These are phyloP conservation scores for Synanthedon myopaeformis DNA, from an alignment of 2,888 invertebrate species.

Conservation along the genomic window DNA sequence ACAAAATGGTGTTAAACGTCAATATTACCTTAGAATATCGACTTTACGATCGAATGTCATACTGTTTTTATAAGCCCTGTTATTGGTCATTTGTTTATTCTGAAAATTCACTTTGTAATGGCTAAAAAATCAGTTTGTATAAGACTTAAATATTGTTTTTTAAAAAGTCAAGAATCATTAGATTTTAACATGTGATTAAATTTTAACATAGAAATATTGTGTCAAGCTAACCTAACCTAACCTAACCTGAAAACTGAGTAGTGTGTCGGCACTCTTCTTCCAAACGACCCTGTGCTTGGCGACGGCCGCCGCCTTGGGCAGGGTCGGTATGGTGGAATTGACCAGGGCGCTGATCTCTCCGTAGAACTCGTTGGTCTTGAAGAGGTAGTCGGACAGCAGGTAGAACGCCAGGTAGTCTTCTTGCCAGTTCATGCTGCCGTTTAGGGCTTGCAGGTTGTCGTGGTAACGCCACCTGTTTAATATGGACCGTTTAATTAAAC, in stretches of 20 bases:
- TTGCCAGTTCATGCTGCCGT: slow-evolving; percentile 68
- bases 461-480: slow-evolving; percentile 60
- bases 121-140: too few relatives aligned
- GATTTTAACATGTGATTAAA: too few relatives aligned
- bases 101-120: too few relatives aligned
- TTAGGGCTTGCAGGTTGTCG: slow-evolving; percentile 59
- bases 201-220: too few relatives aligned
- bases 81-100: too few relatives aligned
- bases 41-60: too few relatives aligned
- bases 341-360: slow-evolving; percentile 55
- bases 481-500: too few relatives aligned
- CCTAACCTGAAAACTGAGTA: slow-evolving; percentile 57
- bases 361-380: slow-evolving; percentile 58
- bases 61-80: too few relatives aligned
- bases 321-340: slow-evolving; percentile 54
- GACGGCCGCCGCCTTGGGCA: slow-evolving; percentile 53
- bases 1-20: too few relatives aligned
- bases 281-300: slow-evolving; percentile 56
- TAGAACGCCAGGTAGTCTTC: slow-evolving; percentile 55
- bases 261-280: slow-evolving; percentile 60
- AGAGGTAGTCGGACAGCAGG: slow-evolving; percentile 56
- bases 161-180: too few relatives aligned
- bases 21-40: too few relatives aligned
- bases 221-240: background rate
- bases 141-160: too few relatives aligned